Percentiles rank a stretch among this genome's conserved stretches.
Conservation (phyloP, 1,140 invertebrate genomes). For the Plodia interpunctella region DNA sequence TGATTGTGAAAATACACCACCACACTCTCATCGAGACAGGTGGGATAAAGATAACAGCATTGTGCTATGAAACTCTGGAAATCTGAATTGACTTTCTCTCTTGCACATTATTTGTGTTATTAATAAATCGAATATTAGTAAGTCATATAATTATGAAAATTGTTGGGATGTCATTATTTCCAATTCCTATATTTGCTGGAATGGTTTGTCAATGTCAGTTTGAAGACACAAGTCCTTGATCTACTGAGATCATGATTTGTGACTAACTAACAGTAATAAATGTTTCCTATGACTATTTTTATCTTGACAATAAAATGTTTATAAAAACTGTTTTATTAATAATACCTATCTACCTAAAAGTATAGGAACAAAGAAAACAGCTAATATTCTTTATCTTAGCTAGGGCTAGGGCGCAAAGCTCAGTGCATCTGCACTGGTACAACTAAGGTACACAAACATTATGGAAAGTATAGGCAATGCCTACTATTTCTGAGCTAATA, state of each 20-base stretch:
- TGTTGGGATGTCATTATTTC: not conserved
- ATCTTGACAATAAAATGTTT: not conserved
- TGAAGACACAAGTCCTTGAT: not conserved
- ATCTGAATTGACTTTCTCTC: constrained; percentile 3
- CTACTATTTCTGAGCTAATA: too few relatives aligned
- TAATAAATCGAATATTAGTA: not conserved
- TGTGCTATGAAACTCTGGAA: constrained; percentile 51
- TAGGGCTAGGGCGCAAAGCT: too few relatives aligned
- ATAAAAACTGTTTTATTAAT: not conserved
- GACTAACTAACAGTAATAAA: not conserved
- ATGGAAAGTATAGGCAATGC: too few relatives aligned
- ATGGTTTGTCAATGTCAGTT: not conserved
- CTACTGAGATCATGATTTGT: not conserved
- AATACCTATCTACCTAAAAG: too few relatives aligned
- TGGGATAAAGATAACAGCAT: constrained; percentile 75
- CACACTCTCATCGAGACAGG: constrained; percentile 64
- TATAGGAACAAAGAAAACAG: too few relatives aligned
- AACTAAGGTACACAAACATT: too few relatives aligned
- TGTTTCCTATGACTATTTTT: not conserved
- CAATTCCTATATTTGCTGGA: not conserved
- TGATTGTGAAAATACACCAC: constrained; percentile 73
- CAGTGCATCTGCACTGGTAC: too few relatives aligned
- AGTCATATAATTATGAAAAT: constrained; percentile 3
- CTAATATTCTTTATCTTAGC: too few relatives aligned
- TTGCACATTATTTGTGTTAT: constrained; percentile 13